Base-by-base conservation (phyloP, 2,113 vertebrate species). In the Trichechus manatus region DNA sequence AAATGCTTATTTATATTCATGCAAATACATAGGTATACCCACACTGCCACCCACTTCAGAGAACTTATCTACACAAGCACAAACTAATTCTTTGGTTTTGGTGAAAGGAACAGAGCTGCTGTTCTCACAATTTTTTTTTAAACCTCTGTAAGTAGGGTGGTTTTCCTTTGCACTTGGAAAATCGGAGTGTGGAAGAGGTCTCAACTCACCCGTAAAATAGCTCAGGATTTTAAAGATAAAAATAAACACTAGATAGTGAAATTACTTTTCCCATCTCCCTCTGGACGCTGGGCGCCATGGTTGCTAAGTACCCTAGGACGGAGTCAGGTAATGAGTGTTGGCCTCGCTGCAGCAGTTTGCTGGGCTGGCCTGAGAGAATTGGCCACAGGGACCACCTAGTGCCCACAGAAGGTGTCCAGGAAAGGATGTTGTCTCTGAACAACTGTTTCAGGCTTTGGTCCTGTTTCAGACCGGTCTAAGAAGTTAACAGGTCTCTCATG, bases 221-320 rank as follows among this genome's bases (percentile, higher is more conserved):
- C 63, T 82, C 72, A 91, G 39, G 17, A 64, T 95, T 95, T 89
- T 88, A 59, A 86, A 59, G 36, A 56, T 86, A 95, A 70, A 89
- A 87, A 80, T 53, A 88, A 94, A 86, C 33, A 91, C 33, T 44
- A 88, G 47, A 29, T 0, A 86, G 33, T 44, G 14, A 95, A 96
- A 83, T 89, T 50, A 10, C n/a, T 64, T 88, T 94, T 87, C 80
- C 53, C 3, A 39, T 50, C 20, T 68, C 47, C 25, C 14, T 66
- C 11, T 50, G 82, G 82, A 47, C 44, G 33, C 75, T 93, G 29
- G 39, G 25, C 53, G 44, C 22, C 42, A 33, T 44, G 59, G 44
- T 56, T 95, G 78, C 33, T 87, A 86, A 88, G 39, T 83, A 53
- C 53, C 42, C 91, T 66, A 89, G 53, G 29, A 61, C 23, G 77